Base-by-base conservation (phyloP, 2,113 vertebrate species). In the Mirounga angustirostris region DNA sequence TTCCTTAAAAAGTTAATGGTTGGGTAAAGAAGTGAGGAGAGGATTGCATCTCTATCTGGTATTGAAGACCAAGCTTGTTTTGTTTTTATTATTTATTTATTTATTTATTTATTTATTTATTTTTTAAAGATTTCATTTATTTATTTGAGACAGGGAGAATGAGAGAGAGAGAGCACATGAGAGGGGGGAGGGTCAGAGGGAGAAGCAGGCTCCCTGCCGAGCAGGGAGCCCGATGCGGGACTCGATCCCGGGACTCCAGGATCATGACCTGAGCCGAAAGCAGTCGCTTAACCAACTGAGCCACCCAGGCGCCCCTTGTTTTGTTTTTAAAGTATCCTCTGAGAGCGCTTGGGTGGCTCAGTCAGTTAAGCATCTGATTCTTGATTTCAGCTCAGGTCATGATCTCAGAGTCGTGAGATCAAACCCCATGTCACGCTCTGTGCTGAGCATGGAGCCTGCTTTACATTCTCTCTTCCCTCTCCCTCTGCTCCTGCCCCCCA, bases 1-100 rank as follows among this genome's bases (percentile, higher is more conserved):
- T 96, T 94, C 61, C 89, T 94, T 43, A 73, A 67, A 58, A 69
- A 93, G 67, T 83, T 92, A 50, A 18, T 30, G 13, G 13, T 52
- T 67, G 61, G 58, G 28, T 80, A 73, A 96, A 91, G 73, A 91
- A 86, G 22, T 71, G n/a, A 79, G 30, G 15, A 84, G 40, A 79
- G 24, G 52, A 65, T 58, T 91, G 24, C 19, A 30, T 73, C 30
- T 96, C n/a, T 73, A 16, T 33, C 46, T 85, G 54, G 43, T 40
- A 79, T 94, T 71, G 54, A 96, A 36, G 56, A 63, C 54, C n/a
- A 59, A 43, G 22, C 19, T 63, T 56, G 43, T 86, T 87, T 81
- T 46, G 4, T 79, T 79, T 89, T 78, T 56, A 19, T 36, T 36
- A 36, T 36, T 36, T 36, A 36, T 36, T 36, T 36, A 36, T 36